Base-by-base conservation (phyloP, 2,113 vertebrate species). In the Sylvicapra grimmia region DNA sequence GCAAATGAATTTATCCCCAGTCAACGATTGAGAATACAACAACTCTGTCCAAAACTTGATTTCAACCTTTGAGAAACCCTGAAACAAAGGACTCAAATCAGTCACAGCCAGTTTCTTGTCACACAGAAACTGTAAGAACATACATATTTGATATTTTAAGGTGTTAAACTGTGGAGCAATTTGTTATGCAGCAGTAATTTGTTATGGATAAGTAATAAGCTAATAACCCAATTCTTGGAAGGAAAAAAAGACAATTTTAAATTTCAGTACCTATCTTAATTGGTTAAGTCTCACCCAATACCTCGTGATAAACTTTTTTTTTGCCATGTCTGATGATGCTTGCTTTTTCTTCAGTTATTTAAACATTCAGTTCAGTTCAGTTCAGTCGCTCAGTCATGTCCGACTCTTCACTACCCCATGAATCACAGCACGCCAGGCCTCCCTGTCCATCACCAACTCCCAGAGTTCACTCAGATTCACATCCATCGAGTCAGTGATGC, bases 271-370 rank as follows among this genome's bases (percentile, higher is more conserved):
- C 6, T 44, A 3, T 36, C 10, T 63, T 84, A 8, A 40, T 29
- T 92, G 25, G 36, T 51, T 84, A 77, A 88, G 9, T 63, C 7
- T 88, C 54, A 5, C 25, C 82, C 59, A 89, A 23, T 25, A 31
- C 10, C 19, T 3, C 3, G 0, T 65, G 15, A 65, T 9, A 19
- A 54, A 2, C 19, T 25, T 65, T 65, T n/a, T 6, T 65, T 33
- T 7, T 31, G 1, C 33, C 4, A n/a, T n/a, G 33, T 65, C 33
- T 44, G 40, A 58, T 12, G n/a, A 85, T 58, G 3, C 49, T 85
- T 49, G 31, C 1, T 44, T 56, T 16, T 84, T 89, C 49, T 61
- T 63, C 33, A 56, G 29, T 84, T 63, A 75, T 92, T 54, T 94
- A 89, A 89, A 8, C 58, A 59, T 59, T 59, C 25, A 27, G 25